Conservation (phyloP, 2,888 invertebrate species). For the Stratiomys singularior region DNA sequence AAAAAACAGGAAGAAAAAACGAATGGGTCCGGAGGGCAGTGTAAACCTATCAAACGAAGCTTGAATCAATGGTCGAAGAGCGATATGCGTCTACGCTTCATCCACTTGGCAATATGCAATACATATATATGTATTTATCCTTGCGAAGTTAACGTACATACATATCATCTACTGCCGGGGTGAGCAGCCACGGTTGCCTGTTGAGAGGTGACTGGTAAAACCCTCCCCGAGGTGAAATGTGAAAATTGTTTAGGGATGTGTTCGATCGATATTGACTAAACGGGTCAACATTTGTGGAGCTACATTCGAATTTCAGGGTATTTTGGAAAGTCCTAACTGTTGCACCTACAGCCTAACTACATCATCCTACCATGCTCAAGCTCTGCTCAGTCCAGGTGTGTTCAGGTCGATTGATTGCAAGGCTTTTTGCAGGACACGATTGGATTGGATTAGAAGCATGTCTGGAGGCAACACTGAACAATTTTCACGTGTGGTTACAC, state of each 20-base stretch:
- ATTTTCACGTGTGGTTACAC: background rate
- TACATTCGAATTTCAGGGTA: background rate
- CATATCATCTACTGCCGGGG: background rate
- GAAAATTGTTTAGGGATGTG: background rate
- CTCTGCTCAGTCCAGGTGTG: background rate
- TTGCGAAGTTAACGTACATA: too few species aligned
- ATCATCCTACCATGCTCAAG: background rate
- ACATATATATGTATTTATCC: background rate
- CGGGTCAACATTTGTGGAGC: background rate
- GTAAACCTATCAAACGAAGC: background rate
- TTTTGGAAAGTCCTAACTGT: background rate
- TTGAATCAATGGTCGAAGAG: conserved; percentile 10
- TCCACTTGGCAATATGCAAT: background rate
- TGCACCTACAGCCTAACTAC: background rate
- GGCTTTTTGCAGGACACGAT: background rate
- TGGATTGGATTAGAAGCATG: background rate
- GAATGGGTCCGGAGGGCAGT: background rate
- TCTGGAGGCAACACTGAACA: background rate
- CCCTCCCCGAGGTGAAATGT: background rate
- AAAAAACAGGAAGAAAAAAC: background rate
- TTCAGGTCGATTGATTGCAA: conserved; percentile 5
- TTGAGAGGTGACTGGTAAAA: background rate
- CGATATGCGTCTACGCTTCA: background rate
- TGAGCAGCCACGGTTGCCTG: background rate
- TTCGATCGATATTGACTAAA: conserved; percentile 21